Percentiles rank a stretch among this genome's conserved stretches.
Conservation (phyloP, 2,888 invertebrate genomes). For the Cephus pulcher region DNA sequence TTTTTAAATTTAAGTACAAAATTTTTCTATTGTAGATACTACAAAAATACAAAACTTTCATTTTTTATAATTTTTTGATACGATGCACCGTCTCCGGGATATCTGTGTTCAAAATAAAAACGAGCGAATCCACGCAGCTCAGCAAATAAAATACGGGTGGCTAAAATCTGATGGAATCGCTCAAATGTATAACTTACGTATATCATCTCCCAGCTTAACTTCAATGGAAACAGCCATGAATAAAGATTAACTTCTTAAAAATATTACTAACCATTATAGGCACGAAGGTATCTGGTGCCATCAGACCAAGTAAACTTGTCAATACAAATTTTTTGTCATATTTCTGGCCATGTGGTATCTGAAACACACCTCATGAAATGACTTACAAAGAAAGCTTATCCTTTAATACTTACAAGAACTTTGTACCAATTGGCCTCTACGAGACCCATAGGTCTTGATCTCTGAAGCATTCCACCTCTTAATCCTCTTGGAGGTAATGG, state of each 20-base stretch:
- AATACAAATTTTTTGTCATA: conserved; percentile 79
- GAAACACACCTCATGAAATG: conserved; percentile 25
- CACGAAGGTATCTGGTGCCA: conserved; percentile 76
- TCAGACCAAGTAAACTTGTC: conserved; percentile 71
- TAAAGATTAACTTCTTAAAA: neutral
- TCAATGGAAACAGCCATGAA: too few species aligned
- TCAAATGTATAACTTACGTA: too few species aligned
- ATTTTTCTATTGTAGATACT: too few species aligned
- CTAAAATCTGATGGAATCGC: too few species aligned
- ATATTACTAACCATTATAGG: conserved; percentile 70
- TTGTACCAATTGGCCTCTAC: conserved; percentile 76
- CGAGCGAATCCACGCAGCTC: too few species aligned
- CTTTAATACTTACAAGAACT: conserved; percentile 69
- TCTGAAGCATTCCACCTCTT: conserved; percentile 29
- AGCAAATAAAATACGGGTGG: too few species aligned
- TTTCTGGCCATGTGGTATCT: conserved; percentile 79
- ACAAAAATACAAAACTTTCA: too few species aligned
- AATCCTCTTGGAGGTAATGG: conserved; percentile 45
- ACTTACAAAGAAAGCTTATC: neutral
- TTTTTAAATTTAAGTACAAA: too few species aligned
- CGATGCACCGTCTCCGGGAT: too few species aligned
- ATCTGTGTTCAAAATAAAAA: too few species aligned
- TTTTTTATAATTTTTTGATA: too few species aligned
- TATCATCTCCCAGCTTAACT: too few species aligned
- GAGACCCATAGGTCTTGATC: conserved; percentile 18